Evolutionary conservation across 2,797 vertebrate species (phyloP), one percentile per base, ranked within the genome.

Genomic region (Petrocephalus sullivani): DNA sequence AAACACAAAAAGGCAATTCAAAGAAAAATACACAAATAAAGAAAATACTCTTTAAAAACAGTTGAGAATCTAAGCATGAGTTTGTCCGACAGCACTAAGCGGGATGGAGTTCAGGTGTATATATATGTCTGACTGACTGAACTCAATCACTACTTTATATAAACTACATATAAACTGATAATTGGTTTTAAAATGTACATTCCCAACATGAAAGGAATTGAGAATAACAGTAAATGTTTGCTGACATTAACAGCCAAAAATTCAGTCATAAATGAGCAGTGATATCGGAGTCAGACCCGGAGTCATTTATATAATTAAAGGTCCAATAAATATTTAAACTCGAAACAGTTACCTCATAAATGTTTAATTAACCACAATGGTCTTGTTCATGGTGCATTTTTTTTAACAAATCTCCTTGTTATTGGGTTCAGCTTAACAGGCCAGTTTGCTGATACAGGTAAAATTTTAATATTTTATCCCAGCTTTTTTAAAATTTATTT

Each of bases 281-380:
- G 28, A 37, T 37, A 94, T 94, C 33, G 90, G 94, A 93, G 96
- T 95, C 21, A 86, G 56, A 51, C 51, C 60, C 19, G 57, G 5
- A 53, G 9, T 41, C 64, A 37, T 85, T 41, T 83, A 56, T 51
- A 85, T 61, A 71, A 41, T 41, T 57, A 71, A 89, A 86, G 19
- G 21, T 75, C 21, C 12, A 28, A 56, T 51, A 49, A 57, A 37
- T 88, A 28, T 89, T 86, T 46, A 56, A 86, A 86, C 71, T 37
- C 37, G 64, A 71, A 28, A 71, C 12, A 12, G 64, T 71, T 67
- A 57, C 49, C 41, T 33, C 49, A 28, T 58, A 37, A 60, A 57
- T 53, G n/a, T 64, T 86, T 54, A 10, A 23, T 81, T 51, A 60
- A 89, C 14, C 0, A 10, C 5, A 84, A 23, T 88, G 56, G 6